phyloP scores from a whole-genome alignment of 2,113 vertebrate genomes.

The Leptodactylus fuscus region DNA sequence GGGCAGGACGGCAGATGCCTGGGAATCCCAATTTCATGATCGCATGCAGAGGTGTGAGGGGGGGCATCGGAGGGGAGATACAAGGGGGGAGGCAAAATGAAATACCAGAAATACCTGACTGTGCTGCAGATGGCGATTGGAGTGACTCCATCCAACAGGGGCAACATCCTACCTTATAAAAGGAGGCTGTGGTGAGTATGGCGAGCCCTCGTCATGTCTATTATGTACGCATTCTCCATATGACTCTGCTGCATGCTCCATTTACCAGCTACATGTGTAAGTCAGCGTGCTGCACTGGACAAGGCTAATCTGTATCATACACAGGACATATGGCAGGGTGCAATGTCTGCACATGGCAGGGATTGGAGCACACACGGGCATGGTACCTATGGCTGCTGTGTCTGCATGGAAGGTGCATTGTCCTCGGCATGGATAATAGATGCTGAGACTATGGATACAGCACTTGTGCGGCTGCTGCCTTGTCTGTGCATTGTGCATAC shows the following conservation, averaged over 20 bases:
- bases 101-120: conserved; percentile 99
- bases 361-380: neutral
- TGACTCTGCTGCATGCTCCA: neutral
- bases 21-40: conserved; percentile 85
- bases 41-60: conserved; percentile 90
- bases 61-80: conserved; percentile 83
- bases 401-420: neutral
- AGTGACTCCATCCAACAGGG: conserved; percentile 96
- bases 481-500: neutral
- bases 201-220: neutral
- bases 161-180: conserved; percentile 93
- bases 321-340: too few relatives aligned
- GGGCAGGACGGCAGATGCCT: conserved; percentile 87
- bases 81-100: conserved; percentile 93
- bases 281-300: conserved; percentile 7
- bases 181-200: conserved; percentile 94
- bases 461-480: neutral
- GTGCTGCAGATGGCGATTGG: conserved; percentile 98
- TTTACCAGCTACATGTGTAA: conserved; percentile 1
- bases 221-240: too few relatives aligned
- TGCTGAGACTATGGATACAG: neutral
- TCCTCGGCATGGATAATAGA: neutral
- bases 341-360: neutral
- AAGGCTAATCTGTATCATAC: neutral
- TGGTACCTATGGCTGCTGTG: neutral